Conservation (phyloP, 2,113 vertebrate species). For the Mustela lutreola region DNA sequence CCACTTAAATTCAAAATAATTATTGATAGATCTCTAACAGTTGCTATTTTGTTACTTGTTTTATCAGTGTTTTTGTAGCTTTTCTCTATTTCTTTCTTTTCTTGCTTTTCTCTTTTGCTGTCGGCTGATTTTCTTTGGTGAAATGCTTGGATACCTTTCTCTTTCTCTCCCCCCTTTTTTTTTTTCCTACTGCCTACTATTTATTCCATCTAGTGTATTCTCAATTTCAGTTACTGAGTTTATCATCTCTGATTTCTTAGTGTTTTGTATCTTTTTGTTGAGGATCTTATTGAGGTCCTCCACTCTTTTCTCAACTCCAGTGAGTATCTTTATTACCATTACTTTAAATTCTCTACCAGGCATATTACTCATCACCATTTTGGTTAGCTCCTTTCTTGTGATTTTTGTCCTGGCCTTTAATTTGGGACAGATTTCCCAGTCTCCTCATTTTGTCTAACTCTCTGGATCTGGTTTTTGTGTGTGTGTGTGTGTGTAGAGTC, state of each 20-base stretch:
- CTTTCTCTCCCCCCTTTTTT: too few relatives aligned
- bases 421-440: neutral
- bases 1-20: neutral
- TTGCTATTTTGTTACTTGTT: neutral
- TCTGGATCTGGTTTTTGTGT: neutral
- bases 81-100: neutral
- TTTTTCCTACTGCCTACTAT: neutral
- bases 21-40: neutral
- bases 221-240: neutral
- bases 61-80: neutral
- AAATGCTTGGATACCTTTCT: neutral
- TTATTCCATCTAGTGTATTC: neutral
- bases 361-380: neutral
- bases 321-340: neutral
- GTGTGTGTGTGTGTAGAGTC: neutral
- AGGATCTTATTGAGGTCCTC: neutral
- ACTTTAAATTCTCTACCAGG: neutral
- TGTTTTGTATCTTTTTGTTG: neutral
- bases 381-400: neutral
- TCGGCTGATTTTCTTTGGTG: too few relatives aligned
- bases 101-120: neutral
- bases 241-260: neutral
- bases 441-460: neutral
- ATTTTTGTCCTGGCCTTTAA: neutral
- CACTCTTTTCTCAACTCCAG: neutral